Base-by-base conservation (phyloP, 2,797 vertebrate species). In the Helostoma temminkii region DNA sequence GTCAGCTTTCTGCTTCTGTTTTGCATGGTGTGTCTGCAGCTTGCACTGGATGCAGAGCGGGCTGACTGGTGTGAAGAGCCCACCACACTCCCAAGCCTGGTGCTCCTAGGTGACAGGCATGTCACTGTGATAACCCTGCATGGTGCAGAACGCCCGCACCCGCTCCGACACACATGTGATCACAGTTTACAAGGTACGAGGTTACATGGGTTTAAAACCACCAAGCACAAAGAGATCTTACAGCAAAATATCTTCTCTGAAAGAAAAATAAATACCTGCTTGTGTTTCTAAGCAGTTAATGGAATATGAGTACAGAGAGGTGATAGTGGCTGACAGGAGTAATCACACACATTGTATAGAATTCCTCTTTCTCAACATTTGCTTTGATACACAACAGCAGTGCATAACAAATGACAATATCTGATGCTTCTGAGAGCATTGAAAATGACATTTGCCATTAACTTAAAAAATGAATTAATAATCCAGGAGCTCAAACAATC, bases 1-100 rank as follows among this genome's bases (percentile, higher is more conserved):
- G 91, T 92, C 92, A 93, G 90, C 89, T 91, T 85, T 93, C 89
- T 88, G 81, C 89, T 88, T 89, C 66, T 76, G 85, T 91, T 93
- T 89, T 88, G 77, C 84, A 84, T 71, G 80, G 83, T 24, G 76
- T 59, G 78, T 89, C 70, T 84, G 73, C 81, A 76, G 75, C 72
- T 57, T 66, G 83, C 71, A 26, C 63, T 69, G 79, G 78, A 79
- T 59, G 72, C 70, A 58, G 60, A 81, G 78, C 70, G 70, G 43
- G 81, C 76, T 66, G 87, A 85, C 91, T 89, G 85, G 83, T 92
- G 81, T 56, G 78, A 85, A 75, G 78, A 86, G 48, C 73, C 76
- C 83, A 72, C 71, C 83, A 9, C 50, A 57, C 74, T 80, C 75
- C 78, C 32, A 3, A 56, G 66, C 59, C 76, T 9, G 74, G 76